Conservation (phyloP, 1,140 invertebrate genomes). For the Lepeophtheirus salmonis region DNA sequence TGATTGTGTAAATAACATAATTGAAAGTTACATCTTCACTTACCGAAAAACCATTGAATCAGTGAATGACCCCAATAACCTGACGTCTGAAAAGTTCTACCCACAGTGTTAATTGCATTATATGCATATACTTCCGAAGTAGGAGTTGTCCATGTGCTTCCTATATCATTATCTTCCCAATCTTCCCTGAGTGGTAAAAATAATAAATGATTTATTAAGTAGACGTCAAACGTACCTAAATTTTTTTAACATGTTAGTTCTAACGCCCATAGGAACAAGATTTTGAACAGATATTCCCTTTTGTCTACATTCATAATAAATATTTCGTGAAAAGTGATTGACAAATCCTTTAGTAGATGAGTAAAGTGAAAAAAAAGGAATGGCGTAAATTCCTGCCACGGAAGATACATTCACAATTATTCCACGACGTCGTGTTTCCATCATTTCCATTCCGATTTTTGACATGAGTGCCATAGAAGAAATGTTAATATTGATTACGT, state of each 20-base stretch:
- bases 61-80: background rate
- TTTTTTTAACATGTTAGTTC: constrained; percentile 26
- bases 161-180: background rate
- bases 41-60: background rate
- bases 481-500: constrained; percentile 31
- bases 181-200: too few relatives aligned
- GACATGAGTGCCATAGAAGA: constrained; percentile 33
- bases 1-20: too few relatives aligned
- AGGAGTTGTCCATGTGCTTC: background rate
- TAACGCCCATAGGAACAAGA: constrained; percentile 33
- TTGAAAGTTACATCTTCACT: too few relatives aligned
- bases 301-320: constrained; percentile 31
- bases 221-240: background rate
- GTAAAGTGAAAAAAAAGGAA: constrained; percentile 35
- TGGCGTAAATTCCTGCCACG: constrained; percentile 29
- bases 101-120: background rate
- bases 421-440: constrained; percentile 29
- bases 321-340: constrained; percentile 29
- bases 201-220: background rate
- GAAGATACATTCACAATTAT: constrained; percentile 33
- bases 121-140: background rate
- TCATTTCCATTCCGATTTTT: constrained; percentile 31
- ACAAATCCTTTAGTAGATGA: constrained; percentile 32
- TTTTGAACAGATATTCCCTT: constrained; percentile 33
- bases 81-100: background rate